Percentiles rank a stretch among this genome's conserved stretches.
These are phyloP conservation scores for Cremastinae sp. DNA, from an alignment of 2,888 invertebrate genomes.

Conservation along the genomic window DNA sequence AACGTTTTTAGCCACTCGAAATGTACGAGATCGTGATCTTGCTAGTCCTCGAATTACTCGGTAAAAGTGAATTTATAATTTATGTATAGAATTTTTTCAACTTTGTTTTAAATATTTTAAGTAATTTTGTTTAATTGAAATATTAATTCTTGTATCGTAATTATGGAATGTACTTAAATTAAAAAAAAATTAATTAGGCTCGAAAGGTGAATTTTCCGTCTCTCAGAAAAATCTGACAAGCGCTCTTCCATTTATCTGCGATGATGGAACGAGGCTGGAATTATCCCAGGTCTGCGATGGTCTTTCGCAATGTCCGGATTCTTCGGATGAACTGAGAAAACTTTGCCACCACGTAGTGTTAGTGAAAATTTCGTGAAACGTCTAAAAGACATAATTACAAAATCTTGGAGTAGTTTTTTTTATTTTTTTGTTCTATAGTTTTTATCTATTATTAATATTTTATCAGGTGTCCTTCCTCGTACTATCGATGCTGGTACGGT, in stretches of 20 bases:
- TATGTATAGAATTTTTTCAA: not conserved
- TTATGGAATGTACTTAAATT: too few relatives aligned
- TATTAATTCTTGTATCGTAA: too few relatives aligned
- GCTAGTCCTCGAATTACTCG: constrained; percentile 23
- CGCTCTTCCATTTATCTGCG: constrained; percentile 65
- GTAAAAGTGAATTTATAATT: constrained; percentile 25
- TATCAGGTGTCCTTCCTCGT: constrained; percentile 68
- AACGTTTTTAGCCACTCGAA: constrained; percentile 3
- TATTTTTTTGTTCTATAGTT: constrained; percentile 17
- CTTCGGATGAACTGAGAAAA: constrained; percentile 83
- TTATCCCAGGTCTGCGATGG: constrained; percentile 83
- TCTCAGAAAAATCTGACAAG: not conserved
- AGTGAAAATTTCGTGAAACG: constrained; percentile 43
- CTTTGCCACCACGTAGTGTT: constrained; percentile 70
- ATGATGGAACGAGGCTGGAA: constrained; percentile 75
- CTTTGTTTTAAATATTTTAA: not conserved
- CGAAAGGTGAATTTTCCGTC: not conserved
- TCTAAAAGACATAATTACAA: not conserved
- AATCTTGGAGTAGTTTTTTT: not conserved
- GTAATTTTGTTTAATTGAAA: not conserved
- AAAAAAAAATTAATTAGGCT: constrained; percentile 28
- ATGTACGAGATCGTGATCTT: constrained; percentile 39
- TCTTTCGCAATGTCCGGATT: constrained; percentile 82
- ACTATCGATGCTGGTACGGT: constrained; percentile 71
- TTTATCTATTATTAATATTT: constrained; percentile 21